Evolutionary conservation across 1,140 invertebrate species (phyloP), one percentile per base, ranked within the genome.

Genomic region (Pristionchus pacificus): DNA sequence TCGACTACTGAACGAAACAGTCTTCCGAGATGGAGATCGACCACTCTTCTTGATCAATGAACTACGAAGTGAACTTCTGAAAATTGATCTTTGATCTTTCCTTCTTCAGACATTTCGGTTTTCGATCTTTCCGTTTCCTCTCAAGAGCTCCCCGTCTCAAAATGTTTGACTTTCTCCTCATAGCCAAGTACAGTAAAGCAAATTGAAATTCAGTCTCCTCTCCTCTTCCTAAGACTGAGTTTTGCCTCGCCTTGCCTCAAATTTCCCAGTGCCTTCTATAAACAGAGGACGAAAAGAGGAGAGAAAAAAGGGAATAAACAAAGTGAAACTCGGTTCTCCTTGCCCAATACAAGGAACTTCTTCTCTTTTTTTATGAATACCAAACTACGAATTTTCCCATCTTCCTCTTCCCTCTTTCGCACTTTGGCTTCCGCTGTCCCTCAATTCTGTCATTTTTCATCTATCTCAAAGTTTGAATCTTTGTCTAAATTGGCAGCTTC

Each of bases 1-100:
- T 32, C 74, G 70, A 10, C 80, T 82, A 19, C 77, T 77, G 64
- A 84, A 83, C 25, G 77, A 76, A n/a, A 84, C 81, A 24, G 82
- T 84, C 60, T 84, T 84, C 24, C 82, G 63, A 2, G 80, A 82
- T 61, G 70, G 73, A 31, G 77, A 68, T 32, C 80, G 63, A 2
- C 71, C 72, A 25, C 60, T 65, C 64, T 68, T 74, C 49, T 77
- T 79, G 49, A 76, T 70, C 14, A 79, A 61, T 14, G 75, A 77
- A 15, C 72, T 75, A 25, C 75, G 68, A 25, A 77, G 71, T 25
- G 74, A 59, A 64, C 68, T 73, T 68, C 71, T 73, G 57, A 28
- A 68, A 68, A 24, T 25, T 13, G 3, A 25, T 27, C 1, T 6
- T 10, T 14, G 24, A 27, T 33, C 33, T 65, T 32, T 3, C 1